Evolutionary conservation across 2,888 invertebrate genomes (phyloP).

Genomic region (Heliconius cydno): DNA sequence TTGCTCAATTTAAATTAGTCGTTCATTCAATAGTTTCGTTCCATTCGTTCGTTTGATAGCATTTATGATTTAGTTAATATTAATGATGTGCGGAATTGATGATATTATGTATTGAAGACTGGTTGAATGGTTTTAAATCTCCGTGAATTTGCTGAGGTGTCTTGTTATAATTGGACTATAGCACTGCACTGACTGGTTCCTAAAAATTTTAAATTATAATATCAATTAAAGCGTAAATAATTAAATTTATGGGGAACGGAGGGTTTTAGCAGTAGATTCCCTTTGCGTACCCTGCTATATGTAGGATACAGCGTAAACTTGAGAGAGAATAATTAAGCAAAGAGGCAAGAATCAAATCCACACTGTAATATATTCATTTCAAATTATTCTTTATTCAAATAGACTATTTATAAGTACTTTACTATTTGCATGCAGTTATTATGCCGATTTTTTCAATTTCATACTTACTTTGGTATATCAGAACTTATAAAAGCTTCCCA

Average conservation of each 20-base stretch:
- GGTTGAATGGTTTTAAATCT: slow-evolving; percentile 51
- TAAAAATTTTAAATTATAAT: slow-evolving; percentile 62
- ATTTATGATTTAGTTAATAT: background rate
- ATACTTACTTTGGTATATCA: slow-evolving; percentile 82
- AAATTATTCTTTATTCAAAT: background rate
- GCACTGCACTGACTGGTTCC: slow-evolving; percentile 87
- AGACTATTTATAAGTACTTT: background rate
- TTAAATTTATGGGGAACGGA: too few species aligned
- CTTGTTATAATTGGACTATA: slow-evolving; percentile 81
- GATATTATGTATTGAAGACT: background rate
- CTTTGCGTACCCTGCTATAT: too few species aligned
- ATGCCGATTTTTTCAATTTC: background rate
- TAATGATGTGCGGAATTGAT: background rate
- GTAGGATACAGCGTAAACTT: too few species aligned
- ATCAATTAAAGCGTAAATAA: background rate
- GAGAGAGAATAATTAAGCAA: too few species aligned
- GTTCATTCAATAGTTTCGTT: slow-evolving; percentile 12
- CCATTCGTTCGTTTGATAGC: slow-evolving; percentile 12
- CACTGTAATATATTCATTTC: too few species aligned
- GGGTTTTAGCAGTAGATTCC: too few species aligned
- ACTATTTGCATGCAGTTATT: background rate
- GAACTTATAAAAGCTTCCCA: slow-evolving; percentile 85
- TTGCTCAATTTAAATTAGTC: slow-evolving; percentile 51
- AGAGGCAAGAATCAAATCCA: too few species aligned
- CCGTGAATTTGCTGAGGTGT: slow-evolving; percentile 86